phyloP scores from a whole-genome alignment of 2,888 invertebrate genomes.

The Tetragnatha montana region DNA sequence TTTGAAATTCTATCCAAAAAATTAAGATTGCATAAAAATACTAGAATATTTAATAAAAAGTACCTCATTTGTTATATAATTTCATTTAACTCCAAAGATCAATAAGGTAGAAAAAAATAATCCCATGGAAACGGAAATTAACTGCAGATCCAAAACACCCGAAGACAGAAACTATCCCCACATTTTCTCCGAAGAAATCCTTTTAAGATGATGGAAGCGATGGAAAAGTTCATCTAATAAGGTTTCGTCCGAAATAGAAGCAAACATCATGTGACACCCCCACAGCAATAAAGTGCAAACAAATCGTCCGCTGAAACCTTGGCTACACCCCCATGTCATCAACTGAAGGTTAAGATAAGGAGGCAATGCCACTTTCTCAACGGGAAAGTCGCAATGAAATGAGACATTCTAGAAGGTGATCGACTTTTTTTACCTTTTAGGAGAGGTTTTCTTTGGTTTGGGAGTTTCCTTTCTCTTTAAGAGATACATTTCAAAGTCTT shows the following conservation, averaged over 20 bases:
- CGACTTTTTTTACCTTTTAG: neutral
- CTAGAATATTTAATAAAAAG: too few relatives aligned
- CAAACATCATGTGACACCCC: neutral
- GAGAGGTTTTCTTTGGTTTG: neutral
- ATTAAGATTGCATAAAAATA: too few relatives aligned
- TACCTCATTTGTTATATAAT: too few relatives aligned
- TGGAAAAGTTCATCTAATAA: neutral
- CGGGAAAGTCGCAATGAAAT: neutral
- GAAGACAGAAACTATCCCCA: too few relatives aligned
- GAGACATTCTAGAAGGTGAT: neutral
- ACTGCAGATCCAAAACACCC: too few relatives aligned
- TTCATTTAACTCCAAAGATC: too few relatives aligned
- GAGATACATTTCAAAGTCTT: neutral
- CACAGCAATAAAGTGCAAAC: conserved; percentile 2
- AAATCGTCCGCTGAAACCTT: neutral
- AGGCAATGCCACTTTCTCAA: neutral
- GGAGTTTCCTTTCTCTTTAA: neutral
- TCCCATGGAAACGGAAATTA: too few relatives aligned
- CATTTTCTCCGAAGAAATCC: neutral
- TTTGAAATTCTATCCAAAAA: too few relatives aligned
- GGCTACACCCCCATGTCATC: neutral
- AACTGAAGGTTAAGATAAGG: neutral
- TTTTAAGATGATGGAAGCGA: neutral
- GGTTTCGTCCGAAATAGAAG: neutral
- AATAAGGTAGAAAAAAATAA: too few relatives aligned